A percentile compares a stretch with the other conserved stretches of the same genome.
Evolutionary conservation across 1,140 invertebrate species (phyloP).

Genomic region (Geopemphigus sp.): DNA sequence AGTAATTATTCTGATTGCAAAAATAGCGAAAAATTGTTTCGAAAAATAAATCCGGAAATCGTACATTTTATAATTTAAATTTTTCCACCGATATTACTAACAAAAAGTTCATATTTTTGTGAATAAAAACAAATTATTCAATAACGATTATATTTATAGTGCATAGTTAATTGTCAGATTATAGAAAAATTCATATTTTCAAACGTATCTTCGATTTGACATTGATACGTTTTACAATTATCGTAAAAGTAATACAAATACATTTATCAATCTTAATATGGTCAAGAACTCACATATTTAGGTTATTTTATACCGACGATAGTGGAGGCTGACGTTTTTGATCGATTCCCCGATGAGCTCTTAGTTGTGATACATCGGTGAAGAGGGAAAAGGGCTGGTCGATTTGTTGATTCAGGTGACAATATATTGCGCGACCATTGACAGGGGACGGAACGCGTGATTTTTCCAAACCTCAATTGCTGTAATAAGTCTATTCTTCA

Average conservation of each 20-base stretch:
- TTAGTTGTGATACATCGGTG: neutral
- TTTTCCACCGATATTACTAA: too few relatives aligned
- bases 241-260: neutral
- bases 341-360: neutral
- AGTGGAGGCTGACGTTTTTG: neutral
- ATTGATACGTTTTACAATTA: neutral
- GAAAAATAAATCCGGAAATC: too few relatives aligned
- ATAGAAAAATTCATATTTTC: too few relatives aligned
- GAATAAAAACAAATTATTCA: too few relatives aligned
- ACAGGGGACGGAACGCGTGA: neutral
- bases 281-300: neutral
- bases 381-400: neutral
- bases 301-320: neutral
- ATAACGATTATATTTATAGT: too few relatives aligned
- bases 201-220: too few relatives aligned
- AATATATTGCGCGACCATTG: constrained; percentile 24
- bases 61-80: too few relatives aligned
- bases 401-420: constrained; percentile 12
- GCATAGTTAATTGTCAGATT: neutral
- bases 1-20: too few relatives aligned
- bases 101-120: too few relatives aligned
- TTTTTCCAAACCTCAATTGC: neutral
- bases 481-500: neutral
- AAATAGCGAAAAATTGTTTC: too few relatives aligned
- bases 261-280: neutral